Conservation (phyloP, 2,113 vertebrate genomes). For the Erpornis zantholeuca region DNA sequence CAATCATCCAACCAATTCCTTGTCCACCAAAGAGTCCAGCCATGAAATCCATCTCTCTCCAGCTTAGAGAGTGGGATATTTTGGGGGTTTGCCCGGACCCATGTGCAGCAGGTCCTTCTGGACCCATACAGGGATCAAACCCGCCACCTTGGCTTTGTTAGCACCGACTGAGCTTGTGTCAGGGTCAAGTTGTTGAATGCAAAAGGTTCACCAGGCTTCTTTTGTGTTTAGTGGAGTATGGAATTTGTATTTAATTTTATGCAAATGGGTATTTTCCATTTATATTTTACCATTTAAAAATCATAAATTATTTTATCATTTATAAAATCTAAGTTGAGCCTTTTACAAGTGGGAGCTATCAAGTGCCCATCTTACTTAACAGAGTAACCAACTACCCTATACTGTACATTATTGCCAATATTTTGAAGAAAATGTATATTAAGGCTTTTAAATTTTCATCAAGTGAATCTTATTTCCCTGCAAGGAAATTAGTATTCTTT, state of each 20-base stretch:
- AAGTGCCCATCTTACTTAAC: background rate
- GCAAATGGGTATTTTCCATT: background rate
- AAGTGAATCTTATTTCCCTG: background rate
- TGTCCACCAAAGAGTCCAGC: background rate
- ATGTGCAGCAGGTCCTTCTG: background rate
- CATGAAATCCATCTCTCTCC: background rate
- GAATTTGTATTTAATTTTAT: background rate
- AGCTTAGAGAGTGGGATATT: background rate
- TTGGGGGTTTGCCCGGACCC: background rate
- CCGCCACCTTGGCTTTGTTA: background rate
- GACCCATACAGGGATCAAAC: background rate
- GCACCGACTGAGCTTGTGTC: background rate
- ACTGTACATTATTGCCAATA: background rate
- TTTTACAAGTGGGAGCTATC: background rate
- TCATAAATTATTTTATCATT: background rate
- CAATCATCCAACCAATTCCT: accelerated
- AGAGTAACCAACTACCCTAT: background rate
- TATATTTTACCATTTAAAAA: too few species aligned
- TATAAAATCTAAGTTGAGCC: background rate
- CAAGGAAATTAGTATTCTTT: background rate
- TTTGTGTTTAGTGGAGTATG: background rate
- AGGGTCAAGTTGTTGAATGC: background rate
- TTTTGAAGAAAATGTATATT: background rate
- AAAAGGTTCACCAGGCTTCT: background rate
- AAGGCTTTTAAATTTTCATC: background rate